Conservation (phyloP, 2,888 invertebrate genomes). For the Coremacera marginata region DNA sequence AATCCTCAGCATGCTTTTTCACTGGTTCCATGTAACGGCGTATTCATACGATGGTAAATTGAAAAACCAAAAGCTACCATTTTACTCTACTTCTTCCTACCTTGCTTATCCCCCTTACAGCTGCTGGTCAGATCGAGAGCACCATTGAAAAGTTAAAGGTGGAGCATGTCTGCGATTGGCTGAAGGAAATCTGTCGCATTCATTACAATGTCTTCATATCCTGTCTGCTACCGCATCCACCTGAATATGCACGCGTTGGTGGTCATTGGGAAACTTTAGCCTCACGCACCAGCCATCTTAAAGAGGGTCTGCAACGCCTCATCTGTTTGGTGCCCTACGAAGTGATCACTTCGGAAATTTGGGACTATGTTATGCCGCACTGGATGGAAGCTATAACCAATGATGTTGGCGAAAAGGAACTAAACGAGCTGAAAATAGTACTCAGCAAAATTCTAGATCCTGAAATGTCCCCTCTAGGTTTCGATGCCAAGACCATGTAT, state of each 20-base stretch:
- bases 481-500: slow-evolving; percentile 95
- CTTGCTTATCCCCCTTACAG: slow-evolving; percentile 34
- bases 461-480: slow-evolving; percentile 94
- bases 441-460: slow-evolving; percentile 95
- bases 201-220: slow-evolving; percentile 89
- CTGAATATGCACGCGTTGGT: slow-evolving; percentile 94
- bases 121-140: slow-evolving; percentile 81
- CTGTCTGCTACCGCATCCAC: slow-evolving; percentile 95
- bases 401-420: slow-evolving; percentile 90
- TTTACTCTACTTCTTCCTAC: too few species aligned
- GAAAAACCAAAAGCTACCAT: too few species aligned
- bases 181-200: slow-evolving; percentile 83
- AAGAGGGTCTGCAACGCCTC: slow-evolving; percentile 93
- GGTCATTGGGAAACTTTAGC: slow-evolving; percentile 96
- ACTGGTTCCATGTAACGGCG: slow-evolving; percentile 99
- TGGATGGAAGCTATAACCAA: slow-evolving; percentile 99
- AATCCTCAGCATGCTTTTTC: slow-evolving; percentile 95
- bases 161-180: slow-evolving; percentile 93
- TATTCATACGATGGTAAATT: slow-evolving; percentile 90
- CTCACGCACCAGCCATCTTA: slow-evolving; percentile 89
- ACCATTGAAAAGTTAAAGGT: slow-evolving; percentile 92
- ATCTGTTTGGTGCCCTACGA: slow-evolving; percentile 98
- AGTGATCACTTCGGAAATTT: slow-evolving; percentile 94
- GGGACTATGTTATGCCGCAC: slow-evolving; percentile 98
- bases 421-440: slow-evolving; percentile 85